Base-by-base conservation (phyloP, 2,797 vertebrate species). In the Ctenochaetus hawaiiensis region DNA sequence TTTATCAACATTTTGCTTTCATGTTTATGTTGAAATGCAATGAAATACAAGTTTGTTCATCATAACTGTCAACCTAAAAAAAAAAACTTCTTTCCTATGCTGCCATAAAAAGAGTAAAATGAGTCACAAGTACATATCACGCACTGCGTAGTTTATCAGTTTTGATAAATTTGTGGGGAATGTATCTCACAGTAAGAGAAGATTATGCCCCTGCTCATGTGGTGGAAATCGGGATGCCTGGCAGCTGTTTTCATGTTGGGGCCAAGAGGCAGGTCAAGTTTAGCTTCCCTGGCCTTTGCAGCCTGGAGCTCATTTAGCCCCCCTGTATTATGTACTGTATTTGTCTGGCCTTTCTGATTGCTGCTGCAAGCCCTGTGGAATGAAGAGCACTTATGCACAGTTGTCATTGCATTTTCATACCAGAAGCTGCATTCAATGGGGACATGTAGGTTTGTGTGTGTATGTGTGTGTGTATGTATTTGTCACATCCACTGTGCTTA, bases 281-380 rank as follows among this genome's bases (percentile, higher is more conserved):
- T 81, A 85, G 72, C 85, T 68, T 80, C 23, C 53, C 60, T 80
- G 76, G 77, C 81, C 81, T 85, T 83, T 78, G 81, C 60, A 72
- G 80, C 76, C 51, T 43, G 66, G 54, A 78, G 72, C 73, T 87
- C 77, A 85, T 83, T 85, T 84, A 87, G 73, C 70, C 53, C 66
- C 75, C 76, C 70, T 74, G 71, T 78, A 87, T 91, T 78, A 90
- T 87, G 72, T 67, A 70, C 75, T 87, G 83, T 92, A 94, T 95
- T 92, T 58, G 67, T 92, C 91, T 63, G 75, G 90, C 92, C 79
- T 83, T 87, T 91, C 88, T 89, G 92, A 93, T 88, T 94, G 92
- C 88, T 86, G 86, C 87, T 91, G 90, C 86, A 88, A 81, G 78
- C 84, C 81, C 84, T 63, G 56, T 54, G 92, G 87, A 90, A 89